phyloP scores from a whole-genome alignment of 2,888 invertebrate genomes.

The Tenthredo amoena region DNA sequence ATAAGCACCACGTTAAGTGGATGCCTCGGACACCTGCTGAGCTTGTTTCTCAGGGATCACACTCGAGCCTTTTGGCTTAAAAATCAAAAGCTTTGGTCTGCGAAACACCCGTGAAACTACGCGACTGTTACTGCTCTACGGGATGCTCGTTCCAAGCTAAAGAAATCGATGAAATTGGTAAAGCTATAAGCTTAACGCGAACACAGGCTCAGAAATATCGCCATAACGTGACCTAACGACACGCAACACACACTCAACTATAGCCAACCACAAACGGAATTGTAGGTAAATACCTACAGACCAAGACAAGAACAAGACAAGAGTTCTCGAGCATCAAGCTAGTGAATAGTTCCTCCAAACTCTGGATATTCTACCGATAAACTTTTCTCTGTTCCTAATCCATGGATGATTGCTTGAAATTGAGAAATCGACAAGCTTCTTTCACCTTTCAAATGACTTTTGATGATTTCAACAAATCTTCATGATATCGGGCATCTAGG shows the following conservation, averaged over 20 bases:
- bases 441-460: neutral
- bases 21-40: conserved; percentile 60
- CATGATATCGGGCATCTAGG: neutral
- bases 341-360: neutral
- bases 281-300: neutral
- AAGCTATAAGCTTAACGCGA: conserved; percentile 24
- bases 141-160: neutral
- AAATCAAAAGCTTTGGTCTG: conserved; percentile 46
- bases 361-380: no score
- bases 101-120: conserved; percentile 51
- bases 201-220: neutral
- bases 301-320: neutral
- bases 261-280: neutral
- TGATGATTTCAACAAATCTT: neutral
- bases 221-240: neutral
- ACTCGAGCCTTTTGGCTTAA: conserved; percentile 50
- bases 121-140: conserved; percentile 38
- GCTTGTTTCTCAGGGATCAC: conserved; percentile 49
- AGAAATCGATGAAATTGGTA: conserved; percentile 43
- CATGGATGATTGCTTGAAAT: no score
- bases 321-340: neutral
- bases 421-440: neutral
- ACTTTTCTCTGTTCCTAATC: no score
- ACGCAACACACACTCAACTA: neutral
- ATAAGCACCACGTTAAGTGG: conserved; percentile 74